phyloP scores from a whole-genome alignment of 1,140 invertebrate species.

The Drosophila grimshawi region DNA sequence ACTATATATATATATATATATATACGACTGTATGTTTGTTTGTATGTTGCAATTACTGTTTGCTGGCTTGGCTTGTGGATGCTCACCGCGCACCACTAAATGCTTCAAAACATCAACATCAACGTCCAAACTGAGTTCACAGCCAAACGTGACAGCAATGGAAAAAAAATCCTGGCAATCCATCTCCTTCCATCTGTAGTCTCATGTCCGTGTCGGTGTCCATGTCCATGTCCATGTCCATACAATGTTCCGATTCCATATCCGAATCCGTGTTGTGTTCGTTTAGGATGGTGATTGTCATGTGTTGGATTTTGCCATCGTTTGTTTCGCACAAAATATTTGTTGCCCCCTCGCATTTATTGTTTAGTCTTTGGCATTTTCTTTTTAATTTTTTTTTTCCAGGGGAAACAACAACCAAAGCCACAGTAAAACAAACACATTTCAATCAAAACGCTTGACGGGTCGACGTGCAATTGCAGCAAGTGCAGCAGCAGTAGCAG shows the following conservation, averaged over 20 bases:
- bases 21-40: constrained; percentile 16
- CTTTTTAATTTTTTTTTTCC: constrained; percentile 20
- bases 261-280: constrained; percentile 31
- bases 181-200: neutral
- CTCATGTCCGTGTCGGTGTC: neutral
- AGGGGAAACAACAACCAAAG: constrained; percentile 37
- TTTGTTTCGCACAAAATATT: constrained; percentile 56
- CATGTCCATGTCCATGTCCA: constrained; percentile 55
- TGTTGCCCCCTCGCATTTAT: constrained; percentile 62
- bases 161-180: neutral
- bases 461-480: constrained; percentile 40
- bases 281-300: constrained; percentile 4
- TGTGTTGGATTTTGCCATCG: constrained; percentile 45
- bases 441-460: constrained; percentile 74
- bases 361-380: constrained; percentile 26
- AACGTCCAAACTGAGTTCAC: neutral
- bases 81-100: constrained; percentile 35
- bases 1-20: neutral
- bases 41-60: constrained; percentile 18
- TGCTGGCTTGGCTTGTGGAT: constrained; percentile 8
- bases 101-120: constrained; percentile 48
- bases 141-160: constrained; percentile 13
- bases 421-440: constrained; percentile 79
- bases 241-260: constrained; percentile 44
- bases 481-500: constrained; percentile 20